Evolutionary conservation across 2,113 vertebrate genomes (phyloP).

Genomic region (Pyrgilauda ruficollis): DNA sequence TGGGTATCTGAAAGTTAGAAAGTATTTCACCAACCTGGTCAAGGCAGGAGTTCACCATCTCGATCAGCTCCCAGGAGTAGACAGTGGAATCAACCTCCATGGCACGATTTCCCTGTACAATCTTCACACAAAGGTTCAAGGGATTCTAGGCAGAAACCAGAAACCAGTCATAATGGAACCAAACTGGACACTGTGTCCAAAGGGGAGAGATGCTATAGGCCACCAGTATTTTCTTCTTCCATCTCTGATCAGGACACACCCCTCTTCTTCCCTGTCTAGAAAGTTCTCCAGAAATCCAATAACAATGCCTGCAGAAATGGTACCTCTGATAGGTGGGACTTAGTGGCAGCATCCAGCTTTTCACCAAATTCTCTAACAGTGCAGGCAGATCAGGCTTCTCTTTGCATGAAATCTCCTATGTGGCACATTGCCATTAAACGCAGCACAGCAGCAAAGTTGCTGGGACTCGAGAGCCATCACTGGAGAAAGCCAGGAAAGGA

Average conservation of each 20-base stretch:
- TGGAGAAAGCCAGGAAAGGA: background rate
- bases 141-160: conserved; percentile 83
- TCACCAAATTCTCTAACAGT: background rate
- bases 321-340: background rate
- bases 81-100: conserved; percentile 90
- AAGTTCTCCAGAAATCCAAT: background rate
- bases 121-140: conserved; percentile 97
- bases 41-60: conserved; percentile 90
- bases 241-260: background rate
- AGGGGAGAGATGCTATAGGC: background rate
- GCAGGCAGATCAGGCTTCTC: background rate
- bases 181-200: background rate
- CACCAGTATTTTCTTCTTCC: background rate
- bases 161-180: background rate
- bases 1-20: background rate
- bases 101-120: conserved; percentile 95
- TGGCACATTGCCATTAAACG: background rate
- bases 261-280: background rate
- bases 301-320: background rate
- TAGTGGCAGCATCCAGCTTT: background rate
- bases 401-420: background rate
- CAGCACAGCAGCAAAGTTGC: background rate
- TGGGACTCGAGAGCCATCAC: rapidly evolving
- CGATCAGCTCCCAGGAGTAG: conserved; percentile 86
- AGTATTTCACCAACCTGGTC: conserved; percentile 81